Evolutionary conservation across 2,888 invertebrate species (phyloP).

Genomic region (Oxyscelio sp.): DNA sequence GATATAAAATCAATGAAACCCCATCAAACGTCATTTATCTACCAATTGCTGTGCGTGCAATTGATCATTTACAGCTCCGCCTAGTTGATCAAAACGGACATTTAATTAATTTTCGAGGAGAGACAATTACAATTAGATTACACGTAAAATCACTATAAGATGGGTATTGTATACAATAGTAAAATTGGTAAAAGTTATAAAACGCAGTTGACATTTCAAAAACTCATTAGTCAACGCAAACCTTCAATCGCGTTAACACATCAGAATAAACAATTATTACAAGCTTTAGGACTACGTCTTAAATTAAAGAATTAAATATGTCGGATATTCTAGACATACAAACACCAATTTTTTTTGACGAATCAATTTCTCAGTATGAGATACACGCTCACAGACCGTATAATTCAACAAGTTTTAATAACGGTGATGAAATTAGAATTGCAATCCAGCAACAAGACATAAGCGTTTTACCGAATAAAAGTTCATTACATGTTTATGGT

Average conservation of each 20-base stretch:
- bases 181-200: too few relatives aligned
- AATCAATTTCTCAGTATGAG: conserved; percentile 61
- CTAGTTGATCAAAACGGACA: conserved; percentile 75
- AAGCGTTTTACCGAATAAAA: too few relatives aligned
- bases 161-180: conserved; percentile 45
- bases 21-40: conserved; percentile 76
- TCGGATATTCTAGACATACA: background rate
- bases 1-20: conserved; percentile 80
- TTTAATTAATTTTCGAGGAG: too few relatives aligned
- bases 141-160: too few relatives aligned
- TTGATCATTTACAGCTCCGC: too few relatives aligned
- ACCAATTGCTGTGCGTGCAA: conserved; percentile 64
- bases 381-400: conserved; percentile 56
- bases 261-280: conserved; percentile 53
- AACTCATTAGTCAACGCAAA: too few relatives aligned
- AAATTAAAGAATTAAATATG: background rate
- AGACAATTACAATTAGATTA: too few relatives aligned
- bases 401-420: too few relatives aligned
- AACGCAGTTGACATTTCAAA: too few relatives aligned
- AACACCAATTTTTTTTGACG: conserved; percentile 43
- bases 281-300: conserved; percentile 57
- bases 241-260: conserved; percentile 45
- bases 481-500: too few relatives aligned
- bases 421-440: too few relatives aligned
- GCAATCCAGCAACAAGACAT: conserved; percentile 50